Evolutionary conservation across 2,888 invertebrate genomes (phyloP), one percentile per base, ranked within the genome.

Genomic region (Cynaeus angustus): DNA sequence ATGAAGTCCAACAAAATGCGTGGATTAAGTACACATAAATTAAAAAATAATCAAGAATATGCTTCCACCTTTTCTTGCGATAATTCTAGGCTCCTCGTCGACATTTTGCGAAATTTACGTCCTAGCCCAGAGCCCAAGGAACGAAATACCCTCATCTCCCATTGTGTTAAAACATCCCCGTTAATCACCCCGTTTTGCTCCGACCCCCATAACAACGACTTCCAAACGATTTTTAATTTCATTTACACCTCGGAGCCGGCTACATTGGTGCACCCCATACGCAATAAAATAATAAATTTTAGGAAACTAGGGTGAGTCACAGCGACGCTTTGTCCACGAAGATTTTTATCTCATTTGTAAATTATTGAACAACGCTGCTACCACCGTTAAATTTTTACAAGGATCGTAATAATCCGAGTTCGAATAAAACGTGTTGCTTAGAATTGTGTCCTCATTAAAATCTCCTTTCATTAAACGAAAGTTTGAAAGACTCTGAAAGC

Each of bases 131-230:
- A 48, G 58, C 70, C 66, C 73, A 70, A 46, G 68, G 69, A 74
- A 72, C 74, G 72, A 74, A 74, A 74, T 76, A 75, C 75, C 74
- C 74, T 70, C 71, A 50, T 70, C 55, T 28, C 59, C 69, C 55
- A 67, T 72, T 74, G 71, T 71, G 64, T 61, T 16, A 12, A 14
- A 64, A 41, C 52, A 16, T 30, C 56, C 61, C 67, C 72, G 70
- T 74, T 73, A 72, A 71, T 74, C 72, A 74, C 70, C 41, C 16
- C 33, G 41, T n/a, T 13, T 41, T 13, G 41, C 59, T n/a, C 38
- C 38, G 70, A 72, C 64, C 46, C 46, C 38, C 37, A 33, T 14
- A 28, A 48, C 48, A 55, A 14, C 59, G 30, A 65, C 53, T 65
- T 48, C 33, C 14, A 53, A 67, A 67, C 52, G 43, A 52, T 67